Evolutionary conservation across 2,888 invertebrate genomes (phyloP), one percentile per base, ranked within the genome.

Genomic region (Cancer borealis): DNA sequence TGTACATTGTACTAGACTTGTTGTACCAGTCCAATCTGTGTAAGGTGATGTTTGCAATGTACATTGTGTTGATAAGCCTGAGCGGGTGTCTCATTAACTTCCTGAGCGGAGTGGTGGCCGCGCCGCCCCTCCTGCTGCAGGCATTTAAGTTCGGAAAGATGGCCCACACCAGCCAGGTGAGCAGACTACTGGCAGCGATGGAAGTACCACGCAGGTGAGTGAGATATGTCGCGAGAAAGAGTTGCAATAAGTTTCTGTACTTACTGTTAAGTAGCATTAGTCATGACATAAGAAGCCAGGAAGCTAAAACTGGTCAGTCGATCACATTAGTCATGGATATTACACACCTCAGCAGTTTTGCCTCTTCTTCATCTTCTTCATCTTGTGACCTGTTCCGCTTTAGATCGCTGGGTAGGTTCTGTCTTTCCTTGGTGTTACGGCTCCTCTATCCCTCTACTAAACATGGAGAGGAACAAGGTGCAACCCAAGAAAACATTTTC

Each of bases 131-230:
- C 26, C 91, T 93, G 54, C 66, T 93, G 4, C 93, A 93, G 87
- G 93, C 93, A 45, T 93, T 91, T 66, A 87, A 91, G 87, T 93
- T 91, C 66, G 93, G 93, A 14, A 93, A 93, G 17, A 93, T 93
- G 93, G 93, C 93, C 54, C 91, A 91, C 21, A 60, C 26, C 39
- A 45, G 17, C n/a, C 45, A 39, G 1, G 54, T 88, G 4, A 91
- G 66, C 45, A 87, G 45, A 17, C 49, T 93, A 3, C 26, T 93
- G 45, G 54, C 93, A 12, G 30, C 30, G 26, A 45, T 93, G 54
- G 93, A 93, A 66, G 91, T 93, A 0, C 93, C 93, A 0, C 91
- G 91, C 26, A 93, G 91, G 93, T 93, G 66, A 79, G 30, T 73
- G 47, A 12, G 2, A 17, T 47, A 12, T 26, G 89, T 89, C 21